These are phyloP conservation scores for Panurus biarmicus DNA, from an alignment of 2,113 vertebrate species.

Conservation along the genomic window DNA sequence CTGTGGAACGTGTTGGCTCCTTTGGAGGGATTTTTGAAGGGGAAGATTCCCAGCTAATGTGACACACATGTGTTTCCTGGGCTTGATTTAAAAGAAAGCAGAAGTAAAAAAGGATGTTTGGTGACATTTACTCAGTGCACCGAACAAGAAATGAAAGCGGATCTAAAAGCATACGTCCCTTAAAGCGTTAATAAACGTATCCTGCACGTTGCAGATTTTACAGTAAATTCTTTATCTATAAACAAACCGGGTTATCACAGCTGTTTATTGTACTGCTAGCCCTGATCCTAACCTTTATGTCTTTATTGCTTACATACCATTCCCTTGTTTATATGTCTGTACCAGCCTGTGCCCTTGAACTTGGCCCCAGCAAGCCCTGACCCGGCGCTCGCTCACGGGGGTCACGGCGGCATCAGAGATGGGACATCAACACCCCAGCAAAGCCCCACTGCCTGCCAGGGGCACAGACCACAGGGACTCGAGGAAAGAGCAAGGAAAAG, in stretches of 20 bases:
- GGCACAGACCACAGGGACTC: conserved; percentile 32
- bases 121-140: neutral
- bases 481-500: neutral
- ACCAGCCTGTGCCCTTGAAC: conserved; percentile 79
- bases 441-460: conserved; percentile 47
- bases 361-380: conserved; percentile 64
- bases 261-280: conserved; percentile 74
- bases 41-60: conserved; percentile 5
- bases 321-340: conserved; percentile 76
- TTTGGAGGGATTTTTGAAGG: neutral
- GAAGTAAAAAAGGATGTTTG: neutral
- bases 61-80: neutral
- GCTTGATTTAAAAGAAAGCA: neutral
- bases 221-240: conserved; percentile 77
- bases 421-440: conserved; percentile 65
- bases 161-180: conserved; percentile 6
- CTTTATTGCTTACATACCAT: conserved; percentile 79
- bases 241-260: conserved; percentile 77
- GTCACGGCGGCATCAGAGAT: conserved; percentile 60
- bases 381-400: conserved; percentile 41
- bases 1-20: neutral
- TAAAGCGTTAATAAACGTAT: conserved; percentile 65
- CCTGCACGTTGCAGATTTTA: conserved; percentile 50
- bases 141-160: neutral
- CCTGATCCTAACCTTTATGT: conserved; percentile 75